A percentile compares a stretch with the other conserved stretches of the same genome.
phyloP scores from a whole-genome alignment of 1,140 invertebrate genomes.

The Neomicropteryx cornuta region DNA sequence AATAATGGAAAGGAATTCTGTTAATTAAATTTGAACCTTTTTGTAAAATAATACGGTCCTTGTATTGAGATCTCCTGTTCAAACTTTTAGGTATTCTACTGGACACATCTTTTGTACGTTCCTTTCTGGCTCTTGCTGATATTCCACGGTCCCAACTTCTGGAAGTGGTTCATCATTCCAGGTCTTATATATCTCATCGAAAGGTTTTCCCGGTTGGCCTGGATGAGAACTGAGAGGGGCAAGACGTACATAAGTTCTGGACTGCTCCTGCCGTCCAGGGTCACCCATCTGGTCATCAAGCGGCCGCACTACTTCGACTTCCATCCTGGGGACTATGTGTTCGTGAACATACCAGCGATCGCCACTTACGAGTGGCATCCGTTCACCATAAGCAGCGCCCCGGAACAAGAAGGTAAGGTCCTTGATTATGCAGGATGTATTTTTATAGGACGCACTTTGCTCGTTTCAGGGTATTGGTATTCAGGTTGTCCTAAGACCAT shows the following conservation, averaged over 20 bases:
- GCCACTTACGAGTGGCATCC: conserved; percentile 96
- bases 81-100: conserved; percentile 77
- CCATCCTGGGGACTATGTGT: conserved; percentile 90
- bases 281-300: conserved; percentile 80
- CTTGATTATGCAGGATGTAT: conserved; percentile 5
- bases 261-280: conserved; percentile 71
- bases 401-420: conserved; percentile 76
- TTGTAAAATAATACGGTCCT: too few species aligned
- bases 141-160: conserved; percentile 86
- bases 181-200: conserved; percentile 73
- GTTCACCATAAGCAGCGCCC: conserved; percentile 92
- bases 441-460: too few species aligned
- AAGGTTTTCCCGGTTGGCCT: conserved; percentile 50
- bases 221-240: conserved; percentile 52
- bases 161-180: conserved; percentile 89
- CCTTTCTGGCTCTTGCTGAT: conserved; percentile 80
- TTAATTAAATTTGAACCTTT: too few species aligned
- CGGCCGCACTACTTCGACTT: conserved; percentile 78
- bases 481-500: too few species aligned
- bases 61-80: too few species aligned
- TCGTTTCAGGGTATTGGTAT: too few species aligned
- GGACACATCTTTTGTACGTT: conserved; percentile 85
- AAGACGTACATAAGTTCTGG: conserved; percentile 81
- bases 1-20: too few species aligned
- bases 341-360: conserved; percentile 85